phyloP scores from a whole-genome alignment of 2,113 vertebrate species.

The Mus musculus region GRCm39 chr6:98731001-98731500 shows the following conservation, averaged over 20 bases:
- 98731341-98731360: constrained; percentile 68
- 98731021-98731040: neutral
- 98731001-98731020: neutral
- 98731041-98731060: neutral
- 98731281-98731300: constrained; percentile 60
- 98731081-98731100: neutral
- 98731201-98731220: neutral
- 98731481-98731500: constrained; percentile 73
- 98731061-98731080: constrained; percentile 30
- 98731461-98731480: constrained; percentile 74
- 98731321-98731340: constrained; percentile 61
- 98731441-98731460: constrained; percentile 15
- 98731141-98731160: neutral
- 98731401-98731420: constrained; percentile 73
- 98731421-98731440: constrained; percentile 18
- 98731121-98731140: constrained; percentile 8
- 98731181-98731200: neutral
- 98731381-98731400: constrained; percentile 64
- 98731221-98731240: constrained; percentile 24
- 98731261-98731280: constrained; percentile 50
- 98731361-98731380: constrained; percentile 33
- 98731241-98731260: neutral
- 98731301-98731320: constrained; percentile 36
- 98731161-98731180: neutral
- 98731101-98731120: constrained; percentile 9